phyloP scores from a whole-genome alignment of 2,113 vertebrate genomes.

The Dromaius novaehollandiae region DNA sequence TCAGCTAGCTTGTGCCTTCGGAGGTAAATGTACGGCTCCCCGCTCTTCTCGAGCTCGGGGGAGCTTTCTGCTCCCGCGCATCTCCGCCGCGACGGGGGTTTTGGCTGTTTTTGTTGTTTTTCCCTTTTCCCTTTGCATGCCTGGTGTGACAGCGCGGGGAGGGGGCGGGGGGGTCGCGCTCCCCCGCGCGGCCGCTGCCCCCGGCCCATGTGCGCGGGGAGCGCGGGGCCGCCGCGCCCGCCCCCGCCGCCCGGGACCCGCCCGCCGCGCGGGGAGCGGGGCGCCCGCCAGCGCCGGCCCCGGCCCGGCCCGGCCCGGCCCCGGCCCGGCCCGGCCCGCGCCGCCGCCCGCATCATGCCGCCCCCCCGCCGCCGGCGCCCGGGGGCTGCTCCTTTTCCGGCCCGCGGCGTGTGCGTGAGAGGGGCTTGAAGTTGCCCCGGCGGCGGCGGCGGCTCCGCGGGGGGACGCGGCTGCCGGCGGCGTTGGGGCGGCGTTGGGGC shows the following conservation, averaged over 20 bases:
- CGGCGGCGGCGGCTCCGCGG: constrained; percentile 38
- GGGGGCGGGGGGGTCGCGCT: constrained; percentile 55
- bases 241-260: not conserved
- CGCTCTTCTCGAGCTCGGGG: constrained; percentile 59
- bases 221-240: constrained; percentile 12
- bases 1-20: constrained; percentile 20
- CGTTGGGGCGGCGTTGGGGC: constrained; percentile 40
- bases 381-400: not conserved
- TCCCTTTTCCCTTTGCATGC: constrained; percentile 34
- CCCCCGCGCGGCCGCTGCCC: constrained; percentile 55
- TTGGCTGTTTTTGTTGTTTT: not conserved
- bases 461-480: constrained; percentile 50
- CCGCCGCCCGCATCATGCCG: not conserved
- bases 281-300: not conserved
- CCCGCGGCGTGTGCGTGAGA: not conserved
- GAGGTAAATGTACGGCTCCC: constrained; percentile 61
- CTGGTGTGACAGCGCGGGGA: constrained; percentile 73
- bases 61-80: constrained; percentile 69
- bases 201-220: constrained; percentile 66
- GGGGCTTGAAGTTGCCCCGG: constrained; percentile 66
- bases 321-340: not conserved
- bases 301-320: not conserved
- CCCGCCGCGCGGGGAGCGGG: not conserved
- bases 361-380: not conserved
- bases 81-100: constrained; percentile 68